Conservation (phyloP, 2,888 invertebrate species). For the Nemoura dubitans region DNA sequence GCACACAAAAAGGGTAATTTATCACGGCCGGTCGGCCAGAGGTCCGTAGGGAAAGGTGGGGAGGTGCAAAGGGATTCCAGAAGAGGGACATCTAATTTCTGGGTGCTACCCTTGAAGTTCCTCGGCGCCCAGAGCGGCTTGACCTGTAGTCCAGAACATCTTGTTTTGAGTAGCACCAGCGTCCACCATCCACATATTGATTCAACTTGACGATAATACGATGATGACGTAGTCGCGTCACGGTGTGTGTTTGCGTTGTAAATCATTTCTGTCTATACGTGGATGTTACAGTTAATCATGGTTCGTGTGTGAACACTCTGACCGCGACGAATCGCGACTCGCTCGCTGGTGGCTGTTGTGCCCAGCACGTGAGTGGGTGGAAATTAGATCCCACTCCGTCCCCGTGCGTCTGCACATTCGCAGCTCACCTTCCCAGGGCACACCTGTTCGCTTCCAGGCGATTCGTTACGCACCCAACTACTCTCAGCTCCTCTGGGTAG, state of each 20-base stretch:
- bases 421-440: not conserved
- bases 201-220: constrained; percentile 10
- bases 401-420: not conserved
- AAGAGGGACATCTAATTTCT: constrained; percentile 40
- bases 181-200: not conserved
- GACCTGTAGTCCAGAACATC: not conserved
- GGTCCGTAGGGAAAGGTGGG: not conserved
- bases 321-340: constrained; percentile 25
- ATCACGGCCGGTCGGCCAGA: constrained; percentile 45
- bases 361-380: constrained; percentile 1
- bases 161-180: not conserved
- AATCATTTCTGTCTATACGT: constrained; percentile 29
- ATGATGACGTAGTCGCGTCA: constrained; percentile 28
- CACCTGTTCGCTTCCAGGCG: constrained; percentile 35
- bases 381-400: not conserved
- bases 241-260: constrained; percentile 13
- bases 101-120: not conserved
- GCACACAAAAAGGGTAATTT: constrained; percentile 50
- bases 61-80: constrained; percentile 19
- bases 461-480: constrained; percentile 28
- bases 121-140: constrained; percentile 17
- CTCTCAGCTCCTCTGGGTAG: not conserved
- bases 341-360: not conserved
- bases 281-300: constrained; percentile 38
- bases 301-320: constrained; percentile 9